Evolutionary conservation across 1,140 invertebrate species (phyloP).

Genomic region (Wiebesia pumilae): DNA sequence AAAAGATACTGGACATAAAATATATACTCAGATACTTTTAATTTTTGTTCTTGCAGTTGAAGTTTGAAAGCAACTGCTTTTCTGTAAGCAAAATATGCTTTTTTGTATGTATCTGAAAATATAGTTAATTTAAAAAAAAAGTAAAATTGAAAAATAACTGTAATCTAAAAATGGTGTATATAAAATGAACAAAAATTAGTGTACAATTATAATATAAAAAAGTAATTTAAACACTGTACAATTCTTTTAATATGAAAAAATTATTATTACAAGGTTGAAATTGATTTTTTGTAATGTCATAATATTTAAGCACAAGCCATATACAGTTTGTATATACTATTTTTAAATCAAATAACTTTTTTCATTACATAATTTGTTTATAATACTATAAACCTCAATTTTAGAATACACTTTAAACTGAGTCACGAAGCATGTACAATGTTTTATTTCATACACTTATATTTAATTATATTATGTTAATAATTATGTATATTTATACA

Average conservation of each 20-base stretch:
- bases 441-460: constrained; percentile 55
- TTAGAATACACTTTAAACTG: constrained; percentile 57
- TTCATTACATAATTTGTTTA: constrained; percentile 54
- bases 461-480: constrained; percentile 54
- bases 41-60: not conserved
- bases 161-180: constrained; percentile 17
- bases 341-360: constrained; percentile 53
- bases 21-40: not conserved
- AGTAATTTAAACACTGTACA: constrained; percentile 58
- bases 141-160: not conserved
- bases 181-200: constrained; percentile 37
- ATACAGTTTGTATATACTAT: constrained; percentile 22
- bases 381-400: constrained; percentile 56
- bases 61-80: not conserved
- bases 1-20: not conserved
- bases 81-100: not conserved
- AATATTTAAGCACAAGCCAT: constrained; percentile 37
- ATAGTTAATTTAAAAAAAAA: constrained; percentile 37
- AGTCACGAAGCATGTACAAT: constrained; percentile 56
- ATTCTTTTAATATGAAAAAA: constrained; percentile 55
- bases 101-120: constrained; percentile 44
- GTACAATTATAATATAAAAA: constrained; percentile 54
- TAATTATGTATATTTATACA: constrained; percentile 63
- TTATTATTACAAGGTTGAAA: constrained; percentile 53
- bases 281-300: constrained; percentile 48